Conservation (phyloP, 1,140 invertebrate species). For the Stegodyphus dumicola region DNA sequence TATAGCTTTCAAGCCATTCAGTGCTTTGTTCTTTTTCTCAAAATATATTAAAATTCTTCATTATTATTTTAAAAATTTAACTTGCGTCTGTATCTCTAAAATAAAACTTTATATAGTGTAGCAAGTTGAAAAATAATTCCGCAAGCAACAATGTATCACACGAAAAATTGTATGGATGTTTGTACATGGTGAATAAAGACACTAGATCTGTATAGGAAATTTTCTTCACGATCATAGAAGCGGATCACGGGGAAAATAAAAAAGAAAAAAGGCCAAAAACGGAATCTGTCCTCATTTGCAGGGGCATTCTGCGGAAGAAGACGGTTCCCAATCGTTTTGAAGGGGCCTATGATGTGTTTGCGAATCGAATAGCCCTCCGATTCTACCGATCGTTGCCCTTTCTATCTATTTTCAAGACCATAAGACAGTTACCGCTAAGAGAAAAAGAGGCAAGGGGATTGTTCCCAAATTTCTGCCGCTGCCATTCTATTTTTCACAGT, state of each 20-base stretch:
- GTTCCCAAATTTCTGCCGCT: slow-evolving; percentile 1
- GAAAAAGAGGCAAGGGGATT: slow-evolving; percentile 19
- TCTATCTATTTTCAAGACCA: slow-evolving; percentile 48
- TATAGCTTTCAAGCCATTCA: too few species aligned
- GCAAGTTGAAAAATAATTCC: too few species aligned
- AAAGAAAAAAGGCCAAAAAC: slow-evolving; percentile 19
- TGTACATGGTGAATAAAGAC: too few species aligned
- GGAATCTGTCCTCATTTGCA: slow-evolving; percentile 42
- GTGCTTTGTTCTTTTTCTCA: too few species aligned
- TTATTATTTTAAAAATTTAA: too few species aligned
- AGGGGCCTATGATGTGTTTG: slow-evolving; percentile 44
- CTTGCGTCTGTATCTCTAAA: too few species aligned
- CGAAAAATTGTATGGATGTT: too few species aligned
- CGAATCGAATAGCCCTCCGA: slow-evolving; percentile 28
- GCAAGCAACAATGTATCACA: too few species aligned
- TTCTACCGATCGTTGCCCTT: slow-evolving; percentile 17
- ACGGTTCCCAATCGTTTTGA: slow-evolving; percentile 27
- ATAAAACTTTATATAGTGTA: too few species aligned
- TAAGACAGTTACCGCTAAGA: slow-evolving; percentile 43
- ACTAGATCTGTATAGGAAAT: too few species aligned
- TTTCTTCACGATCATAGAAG: neutral
- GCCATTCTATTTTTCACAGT: too few species aligned
- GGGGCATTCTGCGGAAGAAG: slow-evolving; percentile 15
- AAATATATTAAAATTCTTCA: too few species aligned
- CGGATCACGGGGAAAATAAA: neutral